These are phyloP conservation scores for Sebastes variabilis DNA, from an alignment of 2,797 vertebrate species.

Conservation along the genomic window DNA sequence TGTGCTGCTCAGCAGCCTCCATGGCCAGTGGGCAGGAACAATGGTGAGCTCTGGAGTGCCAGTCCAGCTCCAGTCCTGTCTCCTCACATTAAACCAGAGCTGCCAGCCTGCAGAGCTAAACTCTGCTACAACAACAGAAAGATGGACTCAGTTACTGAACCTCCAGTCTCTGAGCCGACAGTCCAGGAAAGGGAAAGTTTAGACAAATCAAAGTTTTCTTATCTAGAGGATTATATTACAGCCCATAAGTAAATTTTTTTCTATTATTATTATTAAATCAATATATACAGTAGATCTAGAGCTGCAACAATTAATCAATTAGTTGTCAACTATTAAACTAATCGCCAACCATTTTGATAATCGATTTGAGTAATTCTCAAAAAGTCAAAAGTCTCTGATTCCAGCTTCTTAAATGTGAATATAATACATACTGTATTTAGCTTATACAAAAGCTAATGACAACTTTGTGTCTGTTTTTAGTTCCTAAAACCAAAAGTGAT, in stretches of 20 bases:
- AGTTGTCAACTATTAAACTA: too few species aligned
- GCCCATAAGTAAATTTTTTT: neutral
- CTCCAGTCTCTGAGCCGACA: neutral
- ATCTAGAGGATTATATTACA: neutral
- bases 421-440: neutral
- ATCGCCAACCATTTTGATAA: too few species aligned
- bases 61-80: conserved; percentile 40
- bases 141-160: conserved; percentile 6
- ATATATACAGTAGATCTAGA: neutral
- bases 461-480: neutral
- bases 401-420: too few species aligned
- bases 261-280: neutral
- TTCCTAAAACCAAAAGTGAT: neutral
- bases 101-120: conserved; percentile 16
- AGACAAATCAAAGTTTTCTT: neutral
- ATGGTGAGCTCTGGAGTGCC: conserved; percentile 33
- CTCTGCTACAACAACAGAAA: conserved; percentile 20
- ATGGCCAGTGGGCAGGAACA: conserved; percentile 61
- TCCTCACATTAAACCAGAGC: conserved; percentile 34
- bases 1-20: conserved; percentile 21
- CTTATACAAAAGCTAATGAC: neutral
- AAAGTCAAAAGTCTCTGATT: too few species aligned
- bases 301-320: too few species aligned
- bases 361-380: too few species aligned
- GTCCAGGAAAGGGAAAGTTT: neutral